A percentile compares a stretch with the other conserved stretches of the same genome.
Evolutionary conservation across 2,888 invertebrate genomes (phyloP).

Genomic region (Drosophila longiperda): DNA sequence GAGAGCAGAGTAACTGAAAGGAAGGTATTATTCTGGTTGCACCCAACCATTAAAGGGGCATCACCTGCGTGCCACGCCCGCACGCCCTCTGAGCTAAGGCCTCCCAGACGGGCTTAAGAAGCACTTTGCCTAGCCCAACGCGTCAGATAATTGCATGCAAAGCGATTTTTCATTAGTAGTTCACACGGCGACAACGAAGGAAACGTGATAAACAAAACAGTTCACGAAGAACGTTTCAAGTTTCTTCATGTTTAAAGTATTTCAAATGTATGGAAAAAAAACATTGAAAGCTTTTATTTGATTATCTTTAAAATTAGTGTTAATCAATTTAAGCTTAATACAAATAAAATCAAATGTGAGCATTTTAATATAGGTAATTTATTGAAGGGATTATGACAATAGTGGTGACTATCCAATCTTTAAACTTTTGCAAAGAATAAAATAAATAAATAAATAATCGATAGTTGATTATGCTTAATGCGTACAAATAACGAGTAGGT

Average conservation of each 20-base stretch:
- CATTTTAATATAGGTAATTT: not conserved
- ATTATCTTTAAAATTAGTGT: not conserved
- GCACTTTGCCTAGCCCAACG: slow-evolving; percentile 13
- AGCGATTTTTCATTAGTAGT: slow-evolving; percentile 22
- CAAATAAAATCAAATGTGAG: not conserved
- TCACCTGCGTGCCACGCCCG: slow-evolving; percentile 24
- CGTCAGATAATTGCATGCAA: slow-evolving; percentile 48
- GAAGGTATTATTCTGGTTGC: not conserved
- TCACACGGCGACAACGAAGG: not conserved
- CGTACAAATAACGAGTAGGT: not conserved
- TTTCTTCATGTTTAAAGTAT: not conserved
- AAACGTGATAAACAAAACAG: not conserved
- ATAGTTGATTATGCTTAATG: not conserved
- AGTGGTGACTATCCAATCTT: accelerated
- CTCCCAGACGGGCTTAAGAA: slow-evolving; percentile 3
- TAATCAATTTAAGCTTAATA: not conserved
- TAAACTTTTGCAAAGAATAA: not conserved
- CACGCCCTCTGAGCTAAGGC: not conserved
- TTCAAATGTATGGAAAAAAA: not conserved
- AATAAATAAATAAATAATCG: not conserved
- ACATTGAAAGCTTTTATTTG: not conserved
- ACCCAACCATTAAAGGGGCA: slow-evolving; percentile 23
- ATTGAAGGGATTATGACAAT: not conserved
- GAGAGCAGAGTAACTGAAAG: not conserved
- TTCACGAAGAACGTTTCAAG: not conserved